Evolutionary conservation across 2,113 vertebrate genomes (phyloP), one percentile per base, ranked within the genome.

Genomic region (Calidris pygmaea): DNA sequence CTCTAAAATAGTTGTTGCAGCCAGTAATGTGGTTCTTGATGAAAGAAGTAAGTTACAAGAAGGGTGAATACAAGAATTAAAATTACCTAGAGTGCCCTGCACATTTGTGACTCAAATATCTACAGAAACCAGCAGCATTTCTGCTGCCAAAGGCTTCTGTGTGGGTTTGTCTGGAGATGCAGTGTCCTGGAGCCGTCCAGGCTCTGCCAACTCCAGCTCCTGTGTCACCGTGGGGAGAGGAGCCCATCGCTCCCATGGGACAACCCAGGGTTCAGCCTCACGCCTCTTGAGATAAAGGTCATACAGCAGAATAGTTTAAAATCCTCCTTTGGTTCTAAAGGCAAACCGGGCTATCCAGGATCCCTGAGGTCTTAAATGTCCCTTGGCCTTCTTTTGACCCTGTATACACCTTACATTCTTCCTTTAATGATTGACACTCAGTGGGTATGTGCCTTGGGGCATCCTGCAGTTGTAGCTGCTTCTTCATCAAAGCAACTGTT

Each of bases 401-500:
- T 77, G 87, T 80, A 94, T 97, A 95, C 98, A 96, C 98, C 95
- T 98, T 97, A 95, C 97, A 98, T 98, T 99, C 98, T 98, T 98
- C 97, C 98, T 97, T 87, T 97, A 97, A 97, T 99, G 98, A 99
- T 97, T 98, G 98, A 98, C 98, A 94, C 95, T 97, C 90, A 87
- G 96, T 95, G 97, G 97, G 96, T 96, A 94, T 96, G 90, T 89
- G 97, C 97, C 98, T 97, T 92, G 79, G 53, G 98, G 98, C 98
- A 95, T 93, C 72, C 92, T 85, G 73, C 23, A 93, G 97, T 97
- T 97, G 94, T 85, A 94, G 95, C 96, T 76, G 82, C 95, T 96
- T 96, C 98, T 97, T 98, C 99, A 99, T 99, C 98, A 99, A 99
- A 99, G 99, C 98, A 98, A 98, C 98, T 98, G 98, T 98, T 99